Conservation (phyloP, 2,113 vertebrate species). For the Talpa occidentalis region DNA sequence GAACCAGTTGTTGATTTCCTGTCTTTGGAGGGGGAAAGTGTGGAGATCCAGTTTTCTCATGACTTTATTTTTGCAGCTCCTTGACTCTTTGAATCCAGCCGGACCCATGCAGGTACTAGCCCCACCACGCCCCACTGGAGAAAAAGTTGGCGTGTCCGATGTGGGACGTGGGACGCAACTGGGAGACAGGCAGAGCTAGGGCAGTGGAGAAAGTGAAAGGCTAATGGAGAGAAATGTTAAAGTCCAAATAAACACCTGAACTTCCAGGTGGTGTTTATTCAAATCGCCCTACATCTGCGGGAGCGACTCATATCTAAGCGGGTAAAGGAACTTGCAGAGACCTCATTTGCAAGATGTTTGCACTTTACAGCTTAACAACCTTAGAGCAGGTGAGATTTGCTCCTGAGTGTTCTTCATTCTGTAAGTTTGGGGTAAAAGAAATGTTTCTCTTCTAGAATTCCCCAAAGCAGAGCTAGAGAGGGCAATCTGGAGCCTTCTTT, state of each 20-base stretch:
- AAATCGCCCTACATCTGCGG: not conserved
- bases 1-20: constrained; percentile 44
- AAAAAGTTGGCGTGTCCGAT: not conserved
- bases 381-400: not conserved
- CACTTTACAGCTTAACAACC: not conserved
- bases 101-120: not conserved
- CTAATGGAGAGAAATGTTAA: not conserved
- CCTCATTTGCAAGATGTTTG: not conserved
- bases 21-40: not conserved
- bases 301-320: not conserved
- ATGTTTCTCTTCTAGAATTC: not conserved
- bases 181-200: not conserved
- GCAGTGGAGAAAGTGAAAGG: not conserved
- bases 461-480: not conserved
- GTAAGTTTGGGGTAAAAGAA: not conserved
- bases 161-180: not conserved
- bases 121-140: constrained; percentile 51
- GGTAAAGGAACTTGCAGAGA: not conserved
- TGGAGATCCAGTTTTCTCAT: constrained; percentile 33
- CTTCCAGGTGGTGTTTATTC: not conserved
- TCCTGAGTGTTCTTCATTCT: not conserved
- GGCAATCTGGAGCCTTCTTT: not conserved
- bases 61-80: constrained; percentile 62
- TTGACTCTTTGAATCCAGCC: not conserved
- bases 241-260: constrained; percentile 53